Conservation (phyloP, 2,113 vertebrate species). For the Cephalopterus ornatus region DNA sequence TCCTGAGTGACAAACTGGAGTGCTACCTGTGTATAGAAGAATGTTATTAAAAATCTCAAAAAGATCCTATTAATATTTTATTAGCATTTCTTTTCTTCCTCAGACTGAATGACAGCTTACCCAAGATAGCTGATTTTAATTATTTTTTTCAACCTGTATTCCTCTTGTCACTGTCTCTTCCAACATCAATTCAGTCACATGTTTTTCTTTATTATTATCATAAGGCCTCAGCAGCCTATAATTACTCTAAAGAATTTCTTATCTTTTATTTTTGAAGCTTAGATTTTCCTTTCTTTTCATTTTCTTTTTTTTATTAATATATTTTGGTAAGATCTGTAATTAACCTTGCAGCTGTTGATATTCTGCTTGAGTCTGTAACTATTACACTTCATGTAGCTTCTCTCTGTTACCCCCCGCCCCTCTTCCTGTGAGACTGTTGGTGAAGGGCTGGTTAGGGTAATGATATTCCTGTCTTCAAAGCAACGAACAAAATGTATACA, state of each 20-base stretch:
- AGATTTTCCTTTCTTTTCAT: constrained; percentile 13
- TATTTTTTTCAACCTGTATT: constrained; percentile 78
- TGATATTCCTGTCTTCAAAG: constrained; percentile 18
- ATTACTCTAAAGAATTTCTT: constrained; percentile 77
- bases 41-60: constrained; percentile 79
- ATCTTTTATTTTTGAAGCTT: constrained; percentile 74
- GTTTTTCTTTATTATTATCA: constrained; percentile 77
- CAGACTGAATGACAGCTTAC: constrained; percentile 85
- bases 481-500: background rate
- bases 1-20: constrained; percentile 64
- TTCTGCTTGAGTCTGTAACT: constrained; percentile 4
- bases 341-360: constrained; percentile 70
- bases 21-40: constrained; percentile 77
- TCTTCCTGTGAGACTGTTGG: background rate
- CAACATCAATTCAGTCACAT: constrained; percentile 83
- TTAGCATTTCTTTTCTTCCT: constrained; percentile 88
- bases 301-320: background rate
- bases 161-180: constrained; percentile 76
- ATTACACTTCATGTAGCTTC: background rate
- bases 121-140: constrained; percentile 89
- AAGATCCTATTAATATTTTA: constrained; percentile 94
- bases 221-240: constrained; percentile 70
- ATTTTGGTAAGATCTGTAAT: constrained; percentile 65
- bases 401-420: background rate
- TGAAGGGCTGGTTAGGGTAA: background rate